Evolutionary conservation across 2,888 invertebrate genomes (phyloP), one percentile per base, ranked within the genome.

Genomic region (Pteria penguin): DNA sequence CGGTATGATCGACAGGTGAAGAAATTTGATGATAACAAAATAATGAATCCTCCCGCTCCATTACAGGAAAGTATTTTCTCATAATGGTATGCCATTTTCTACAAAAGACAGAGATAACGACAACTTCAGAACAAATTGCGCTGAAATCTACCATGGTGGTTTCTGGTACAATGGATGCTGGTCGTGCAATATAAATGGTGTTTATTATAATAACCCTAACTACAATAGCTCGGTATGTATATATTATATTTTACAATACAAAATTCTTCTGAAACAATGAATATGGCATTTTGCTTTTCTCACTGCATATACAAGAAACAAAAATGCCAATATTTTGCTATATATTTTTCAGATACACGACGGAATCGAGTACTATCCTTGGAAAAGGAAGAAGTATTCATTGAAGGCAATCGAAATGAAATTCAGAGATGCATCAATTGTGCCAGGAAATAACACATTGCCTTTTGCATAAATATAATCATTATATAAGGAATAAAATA

Each of bases 151-250:
- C 27, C 65, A 65, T 14, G 65, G 65, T 1, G 65, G 65, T 24
- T 65, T 33, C 36, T 65, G 65, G 65, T 65, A 65, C 36, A 65
- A 65, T 65, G 65, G 65, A 0, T 65, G 65, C 45, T 65, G 65
- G 65, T 31, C 65, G 24, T 65, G 8, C 45, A 65, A n/a, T n/a
- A n/a, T n/a, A n/a, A n/a, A n/a, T n/a, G n/a, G n/a, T n/a, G n/a
- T n/a, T n/a, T n/a, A n/a, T n/a, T 65, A 65, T 36, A 27, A 65
- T 18, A 36, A 33, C 1, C 65, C 65, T 2, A 45, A 36, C 26
- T 65, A 65, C 65, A 65, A 65, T 24, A 45, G 36, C 33, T 14
- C 65, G 18, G 65, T 65, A 65, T 18, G 65, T 65, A 45, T 14
- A 18, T 45, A 11, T 11, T 45, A 45, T 11, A 18, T 11, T 45